Conservation (phyloP, 2,888 invertebrate genomes). For the Eumacrocentrus americanus region DNA sequence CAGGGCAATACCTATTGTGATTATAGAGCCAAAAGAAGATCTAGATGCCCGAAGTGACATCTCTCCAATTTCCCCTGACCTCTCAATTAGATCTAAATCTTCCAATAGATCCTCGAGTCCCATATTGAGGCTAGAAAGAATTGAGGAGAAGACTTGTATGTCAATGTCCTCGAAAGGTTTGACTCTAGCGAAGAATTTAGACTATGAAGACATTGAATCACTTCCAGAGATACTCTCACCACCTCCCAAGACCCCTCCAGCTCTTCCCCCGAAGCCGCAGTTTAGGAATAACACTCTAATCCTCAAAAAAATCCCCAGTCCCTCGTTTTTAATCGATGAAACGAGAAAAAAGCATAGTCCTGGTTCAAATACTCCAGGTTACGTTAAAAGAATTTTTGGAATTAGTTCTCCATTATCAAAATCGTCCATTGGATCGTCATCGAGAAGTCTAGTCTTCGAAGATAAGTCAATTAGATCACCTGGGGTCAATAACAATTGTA, state of each 20-base stretch:
- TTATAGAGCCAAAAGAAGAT: constrained; percentile 49
- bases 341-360: constrained; percentile 47
- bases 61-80: constrained; percentile 16
- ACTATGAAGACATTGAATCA: constrained; percentile 60
- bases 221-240: constrained; percentile 49
- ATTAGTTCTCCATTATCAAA: constrained; percentile 35
- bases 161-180: constrained; percentile 56
- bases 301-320: constrained; percentile 59
- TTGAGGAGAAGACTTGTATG: constrained; percentile 57
- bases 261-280: constrained; percentile 77
- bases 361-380: constrained; percentile 22
- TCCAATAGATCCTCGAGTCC: constrained; percentile 41
- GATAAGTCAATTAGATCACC: constrained; percentile 38
- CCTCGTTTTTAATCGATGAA: constrained; percentile 59
- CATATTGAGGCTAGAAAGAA: constrained; percentile 47
- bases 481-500: constrained; percentile 21
- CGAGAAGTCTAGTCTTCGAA: constrained; percentile 49
- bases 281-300: constrained; percentile 53
- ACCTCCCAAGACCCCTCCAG: constrained; percentile 66
- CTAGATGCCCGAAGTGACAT: constrained; percentile 28
- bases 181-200: constrained; percentile 57
- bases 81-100: constrained; percentile 13
- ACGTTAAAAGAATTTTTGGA: constrained; percentile 29
- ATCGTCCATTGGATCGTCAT: constrained; percentile 30
- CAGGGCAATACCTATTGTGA: constrained; percentile 55